Evolutionary conservation across 2,888 invertebrate species (phyloP).

Genomic region (Parnassius apollo): DNA sequence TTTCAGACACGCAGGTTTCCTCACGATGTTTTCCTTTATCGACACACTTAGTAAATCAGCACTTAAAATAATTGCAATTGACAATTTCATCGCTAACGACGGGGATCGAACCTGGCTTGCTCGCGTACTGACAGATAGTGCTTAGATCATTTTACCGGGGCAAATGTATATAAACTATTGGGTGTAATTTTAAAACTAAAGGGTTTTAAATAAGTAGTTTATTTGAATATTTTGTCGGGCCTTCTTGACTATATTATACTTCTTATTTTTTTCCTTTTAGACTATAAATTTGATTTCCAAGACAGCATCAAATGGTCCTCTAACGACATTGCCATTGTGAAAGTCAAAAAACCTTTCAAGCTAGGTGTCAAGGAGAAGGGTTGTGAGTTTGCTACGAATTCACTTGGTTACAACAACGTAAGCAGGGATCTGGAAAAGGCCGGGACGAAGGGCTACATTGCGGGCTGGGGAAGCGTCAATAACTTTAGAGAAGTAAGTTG

Average conservation of each 20-base stretch:
- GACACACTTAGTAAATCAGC: no score
- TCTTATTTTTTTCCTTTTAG: constrained; percentile 37
- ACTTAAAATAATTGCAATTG: no score
- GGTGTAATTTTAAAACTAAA: no score
- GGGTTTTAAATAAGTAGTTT: not conserved
- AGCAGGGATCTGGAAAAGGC: constrained; percentile 68
- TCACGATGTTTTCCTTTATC: no score
- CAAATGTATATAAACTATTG: no score
- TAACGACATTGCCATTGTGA: constrained; percentile 73
- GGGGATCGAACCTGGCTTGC: no score
- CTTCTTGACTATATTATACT: not conserved
- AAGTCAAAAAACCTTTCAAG: constrained; percentile 68
- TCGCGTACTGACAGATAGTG: no score
- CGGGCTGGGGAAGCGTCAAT: constrained; percentile 73
- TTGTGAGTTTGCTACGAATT: constrained; percentile 60
- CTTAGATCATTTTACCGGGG: no score
- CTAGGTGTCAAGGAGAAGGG: constrained; percentile 60
- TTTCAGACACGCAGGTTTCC: no score
- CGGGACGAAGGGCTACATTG: constrained; percentile 66
- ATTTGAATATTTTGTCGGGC: not conserved
- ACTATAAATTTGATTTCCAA: constrained; percentile 76
- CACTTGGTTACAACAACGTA: constrained; percentile 63
- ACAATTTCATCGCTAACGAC: no score
- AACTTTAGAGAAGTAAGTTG: constrained; percentile 68
- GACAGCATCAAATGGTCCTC: constrained; percentile 76